Evolutionary conservation across 2,113 vertebrate genomes (phyloP), one percentile per base, ranked within the genome.

Genomic region (Tupaia tana): DNA sequence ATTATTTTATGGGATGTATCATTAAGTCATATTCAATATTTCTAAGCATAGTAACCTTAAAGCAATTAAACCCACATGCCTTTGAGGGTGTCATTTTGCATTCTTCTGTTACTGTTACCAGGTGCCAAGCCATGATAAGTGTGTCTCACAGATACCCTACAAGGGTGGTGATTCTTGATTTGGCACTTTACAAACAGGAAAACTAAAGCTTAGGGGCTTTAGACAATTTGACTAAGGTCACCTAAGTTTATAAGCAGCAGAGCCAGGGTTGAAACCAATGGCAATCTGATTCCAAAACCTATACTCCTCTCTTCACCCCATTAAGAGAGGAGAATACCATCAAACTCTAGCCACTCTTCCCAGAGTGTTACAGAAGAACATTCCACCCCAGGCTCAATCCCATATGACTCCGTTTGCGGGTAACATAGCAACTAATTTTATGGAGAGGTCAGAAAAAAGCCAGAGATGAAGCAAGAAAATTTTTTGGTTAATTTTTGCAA

Each of bases 231-330:
- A 15, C 29, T 22, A 7, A 25, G 34, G 3, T 64, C 54, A 12
- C 64, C 24, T n/a, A 71, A 71, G 8, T 16, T 52, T 70, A 43
- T 27, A 13, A 87, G 27, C 4, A 12, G 8, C 34, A 84, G 22
- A 77, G 81, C 22, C 29, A 71, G 2, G 0, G 0, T 0, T 77
- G 16, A 24, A 81, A 90, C 31, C 25, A 77, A 31, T 0, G 2
- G 13, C 74, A 54, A 1, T 86, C 20, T 20, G 1, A 79, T 78
- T 34, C 25, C 70, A 25, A 73, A 90, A 78, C 64, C 52, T 29
- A 0, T 0, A 0, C 6, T 59, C 24, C 67, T 59, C 52, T 61
- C 29, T 58, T 22, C 7, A 69, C 18, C 31, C 19, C 9, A 14
- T 25, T 6, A 58, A 73, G 56, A 31, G 8, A 4, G 9, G 6